Evolutionary conservation across 1,140 invertebrate species (phyloP), one percentile per base, ranked within the genome.

Genomic region (Camponotus floridanus): DNA sequence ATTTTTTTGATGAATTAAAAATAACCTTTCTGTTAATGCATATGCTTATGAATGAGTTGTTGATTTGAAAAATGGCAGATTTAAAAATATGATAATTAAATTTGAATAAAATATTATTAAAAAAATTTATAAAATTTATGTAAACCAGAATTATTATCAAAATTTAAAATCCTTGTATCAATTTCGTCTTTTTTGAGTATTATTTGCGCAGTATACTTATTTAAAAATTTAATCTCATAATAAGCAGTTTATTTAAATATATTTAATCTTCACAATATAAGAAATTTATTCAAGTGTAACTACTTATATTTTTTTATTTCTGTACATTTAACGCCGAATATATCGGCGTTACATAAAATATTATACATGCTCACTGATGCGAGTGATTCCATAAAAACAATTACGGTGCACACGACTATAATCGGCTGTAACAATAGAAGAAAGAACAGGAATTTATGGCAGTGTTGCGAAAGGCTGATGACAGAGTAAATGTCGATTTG

Each of bases 161-260:
- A 48, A 51, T 48, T 71, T 18, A 8, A 51, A 21, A 0, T 55
- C 15, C 7, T n/a, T 74, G 7, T 18, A 36, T 13, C 36, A 59
- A 0, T 1, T 9, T 31, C 3, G 42, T 26, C 6, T 61, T 26
- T 61, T 15, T 61, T 1, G 9, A 71, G 2, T 71, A 51, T 42
- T 76, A 73, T 26, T n/a, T 11, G 1, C 15, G 31, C 15, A 0
- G 61, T 26, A 39, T 31, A 0, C 13, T 62, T 61, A 42, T 42
- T 15, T 11, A 4, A 74, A 31, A 0, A 62, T 76, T 45, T n/a
- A 15, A 61, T 61, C 2, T 13, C 7, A 18, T 9, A 42, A 26
- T 59, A n/a, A 76, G 21, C 2, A 39, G 42, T 76, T 61, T 39
- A 76, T 76, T 76, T 76, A 57, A 57, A 21, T 57, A 0, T 73